These are phyloP conservation scores for Potorous gilbertii DNA, from an alignment of 2,797 vertebrate species.

Conservation along the genomic window DNA sequence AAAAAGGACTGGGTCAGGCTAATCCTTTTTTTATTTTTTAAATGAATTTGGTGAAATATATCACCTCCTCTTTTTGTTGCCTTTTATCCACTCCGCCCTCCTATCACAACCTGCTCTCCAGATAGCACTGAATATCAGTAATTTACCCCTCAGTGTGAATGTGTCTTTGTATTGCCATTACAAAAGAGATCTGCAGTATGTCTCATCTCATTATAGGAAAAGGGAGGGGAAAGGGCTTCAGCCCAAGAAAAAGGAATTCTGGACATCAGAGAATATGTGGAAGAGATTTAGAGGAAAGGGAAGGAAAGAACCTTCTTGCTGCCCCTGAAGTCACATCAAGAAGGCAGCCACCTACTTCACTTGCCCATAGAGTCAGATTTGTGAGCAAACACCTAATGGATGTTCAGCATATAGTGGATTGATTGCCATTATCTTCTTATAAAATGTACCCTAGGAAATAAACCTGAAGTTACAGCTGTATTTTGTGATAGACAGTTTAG, in stretches of 20 bases:
- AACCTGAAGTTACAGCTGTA: neutral
- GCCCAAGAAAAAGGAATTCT: neutral
- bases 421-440: neutral
- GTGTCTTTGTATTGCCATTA: neutral
- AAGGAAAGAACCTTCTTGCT: neutral
- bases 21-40: neutral
- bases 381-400: neutral
- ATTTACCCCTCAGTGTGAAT: neutral
- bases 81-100: neutral
- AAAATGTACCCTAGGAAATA: slow-evolving; percentile 29
- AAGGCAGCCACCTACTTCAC: neutral
- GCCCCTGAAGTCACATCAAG: neutral
- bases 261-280: neutral
- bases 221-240: neutral
- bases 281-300: neutral
- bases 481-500: slow-evolving; percentile 51
- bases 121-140: neutral
- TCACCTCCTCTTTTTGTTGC: neutral
- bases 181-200: neutral
- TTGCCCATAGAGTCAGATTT: neutral
- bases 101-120: neutral
- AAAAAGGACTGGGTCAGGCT: neutral
- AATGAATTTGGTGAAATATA: neutral
- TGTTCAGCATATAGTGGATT: neutral
- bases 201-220: neutral